phyloP scores from a whole-genome alignment of 2,888 invertebrate genomes.

The Ecliptopera silaceata region DNA sequence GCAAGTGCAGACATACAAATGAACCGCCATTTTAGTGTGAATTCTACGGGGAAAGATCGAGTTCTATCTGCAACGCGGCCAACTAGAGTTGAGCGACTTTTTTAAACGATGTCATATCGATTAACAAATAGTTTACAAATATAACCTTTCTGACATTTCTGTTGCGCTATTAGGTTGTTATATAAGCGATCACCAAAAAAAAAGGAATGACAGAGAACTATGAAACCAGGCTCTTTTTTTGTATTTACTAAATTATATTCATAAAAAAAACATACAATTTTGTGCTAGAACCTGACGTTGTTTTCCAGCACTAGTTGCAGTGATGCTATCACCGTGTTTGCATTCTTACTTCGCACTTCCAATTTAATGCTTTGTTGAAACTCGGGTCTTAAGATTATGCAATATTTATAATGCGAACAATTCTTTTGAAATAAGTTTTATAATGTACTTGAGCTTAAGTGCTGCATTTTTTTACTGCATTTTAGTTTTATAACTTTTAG shows the following conservation, averaged over 20 bases:
- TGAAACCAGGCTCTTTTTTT: too few relatives aligned
- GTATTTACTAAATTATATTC: too few relatives aligned
- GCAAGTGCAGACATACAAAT: constrained; percentile 20
- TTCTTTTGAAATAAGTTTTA: constrained; percentile 6
- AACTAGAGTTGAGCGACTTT: constrained; percentile 12
- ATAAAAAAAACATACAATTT: too few relatives aligned
- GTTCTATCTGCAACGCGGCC: neutral
- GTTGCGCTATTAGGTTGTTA: too few relatives aligned
- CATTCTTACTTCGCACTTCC: constrained; percentile 55
- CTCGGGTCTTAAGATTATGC: constrained; percentile 17
- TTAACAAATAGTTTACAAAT: neutral
- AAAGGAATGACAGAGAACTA: too few relatives aligned
- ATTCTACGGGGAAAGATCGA: constrained; percentile 22
- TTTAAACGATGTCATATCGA: neutral
- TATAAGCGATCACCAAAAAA: too few relatives aligned
- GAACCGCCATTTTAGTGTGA: constrained; percentile 22
- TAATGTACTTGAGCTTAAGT: too few relatives aligned
- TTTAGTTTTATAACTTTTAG: too few relatives aligned
- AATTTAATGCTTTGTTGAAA: constrained; percentile 57
- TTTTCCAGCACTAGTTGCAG: constrained; percentile 3
- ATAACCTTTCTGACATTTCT: neutral
- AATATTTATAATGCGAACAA: constrained; percentile 10
- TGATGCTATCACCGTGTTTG: constrained; percentile 46
- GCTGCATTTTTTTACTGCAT: too few relatives aligned
- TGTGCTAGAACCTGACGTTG: constrained; percentile 2